Conservation (phyloP, 2,113 vertebrate species). For the Pygoscelis adeliae region DNA sequence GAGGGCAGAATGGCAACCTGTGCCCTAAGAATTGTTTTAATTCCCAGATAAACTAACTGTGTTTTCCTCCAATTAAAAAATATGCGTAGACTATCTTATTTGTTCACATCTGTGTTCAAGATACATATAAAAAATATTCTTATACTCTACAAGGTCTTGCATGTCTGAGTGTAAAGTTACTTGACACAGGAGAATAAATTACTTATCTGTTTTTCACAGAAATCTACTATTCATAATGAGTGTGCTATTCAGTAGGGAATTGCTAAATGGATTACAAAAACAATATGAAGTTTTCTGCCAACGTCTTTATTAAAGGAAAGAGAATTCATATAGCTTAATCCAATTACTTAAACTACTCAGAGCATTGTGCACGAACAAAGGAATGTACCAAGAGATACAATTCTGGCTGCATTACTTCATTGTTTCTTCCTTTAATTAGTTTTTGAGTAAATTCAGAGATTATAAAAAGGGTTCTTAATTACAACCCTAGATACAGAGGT, state of each 20-base stretch:
- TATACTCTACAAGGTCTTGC: background rate
- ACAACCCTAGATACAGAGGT: background rate
- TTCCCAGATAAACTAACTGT: background rate
- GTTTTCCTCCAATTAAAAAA: background rate
- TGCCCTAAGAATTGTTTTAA: background rate
- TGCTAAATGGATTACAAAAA: background rate
- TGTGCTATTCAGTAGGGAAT: background rate
- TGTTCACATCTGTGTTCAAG: background rate
- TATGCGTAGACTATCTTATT: background rate
- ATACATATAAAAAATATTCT: background rate
- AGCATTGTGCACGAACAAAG: background rate
- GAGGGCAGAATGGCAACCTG: background rate
- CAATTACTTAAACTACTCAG: background rate
- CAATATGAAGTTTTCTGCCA: background rate
- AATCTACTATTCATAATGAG: background rate
- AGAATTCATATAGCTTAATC: background rate
- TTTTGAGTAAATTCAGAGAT: background rate
- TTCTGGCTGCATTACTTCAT: background rate
- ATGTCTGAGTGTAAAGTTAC: background rate
- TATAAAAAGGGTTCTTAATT: background rate
- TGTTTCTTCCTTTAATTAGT: background rate
- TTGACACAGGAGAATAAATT: background rate
- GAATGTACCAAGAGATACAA: background rate
- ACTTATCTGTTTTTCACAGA: background rate
- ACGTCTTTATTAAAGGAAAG: constrained; percentile 4